A percentile compares a stretch with the other conserved stretches of the same genome.
Conservation (phyloP, 2,113 vertebrate genomes). For the Macroglossus sobrinus region DNA sequence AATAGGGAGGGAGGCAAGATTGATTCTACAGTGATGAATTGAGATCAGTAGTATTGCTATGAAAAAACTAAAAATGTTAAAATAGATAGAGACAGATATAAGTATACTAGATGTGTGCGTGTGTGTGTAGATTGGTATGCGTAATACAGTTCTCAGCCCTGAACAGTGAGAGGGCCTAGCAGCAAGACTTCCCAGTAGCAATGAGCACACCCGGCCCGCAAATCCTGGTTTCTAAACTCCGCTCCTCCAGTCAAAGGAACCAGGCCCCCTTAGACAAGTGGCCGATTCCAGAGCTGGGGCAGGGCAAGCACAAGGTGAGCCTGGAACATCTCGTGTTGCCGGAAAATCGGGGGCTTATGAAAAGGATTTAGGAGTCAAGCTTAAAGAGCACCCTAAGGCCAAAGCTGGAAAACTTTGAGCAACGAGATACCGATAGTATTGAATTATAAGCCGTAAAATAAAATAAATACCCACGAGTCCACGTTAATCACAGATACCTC, state of each 20-base stretch:
- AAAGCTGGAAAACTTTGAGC: neutral
- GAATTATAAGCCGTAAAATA: neutral
- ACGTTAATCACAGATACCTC: neutral
- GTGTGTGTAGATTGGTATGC: neutral
- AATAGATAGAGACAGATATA: neutral
- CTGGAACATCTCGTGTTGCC: neutral
- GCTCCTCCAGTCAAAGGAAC: neutral
- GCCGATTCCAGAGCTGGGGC: neutral
- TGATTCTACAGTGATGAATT: neutral
- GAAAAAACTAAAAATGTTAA: neutral
- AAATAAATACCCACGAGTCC: neutral
- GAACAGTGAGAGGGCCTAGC: neutral
- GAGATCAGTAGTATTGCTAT: neutral
- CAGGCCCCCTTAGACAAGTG: neutral
- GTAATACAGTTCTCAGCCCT: neutral
- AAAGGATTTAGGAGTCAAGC: neutral
- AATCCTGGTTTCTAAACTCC: constrained; percentile 34
- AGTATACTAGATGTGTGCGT: neutral
- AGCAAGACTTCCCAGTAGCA: neutral
- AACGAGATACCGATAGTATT: neutral
- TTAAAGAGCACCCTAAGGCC: neutral
- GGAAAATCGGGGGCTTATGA: neutral
- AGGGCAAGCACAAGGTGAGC: neutral
- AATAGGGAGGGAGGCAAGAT: neutral
- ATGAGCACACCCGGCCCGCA: neutral